Base-by-base conservation (phyloP, 2,888 invertebrate genomes). In the Pelosia muscerda region DNA sequence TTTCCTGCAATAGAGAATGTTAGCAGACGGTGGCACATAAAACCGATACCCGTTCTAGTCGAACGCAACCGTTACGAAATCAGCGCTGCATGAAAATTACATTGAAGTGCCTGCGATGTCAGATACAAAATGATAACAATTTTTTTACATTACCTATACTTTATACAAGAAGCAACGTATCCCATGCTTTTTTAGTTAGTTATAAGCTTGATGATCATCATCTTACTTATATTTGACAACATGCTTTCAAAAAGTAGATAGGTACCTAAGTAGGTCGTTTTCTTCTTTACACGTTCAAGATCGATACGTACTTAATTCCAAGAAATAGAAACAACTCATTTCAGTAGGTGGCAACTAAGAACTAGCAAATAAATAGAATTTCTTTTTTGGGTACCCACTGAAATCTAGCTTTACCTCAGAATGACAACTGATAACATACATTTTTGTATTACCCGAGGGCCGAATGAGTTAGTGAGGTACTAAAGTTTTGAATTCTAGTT, bases 51-150 rank as follows among this genome's bases (percentile, higher is more conserved):
- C 92, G 94, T 94, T 94, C 93, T 92, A 93, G 91, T 90, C 90
- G 91, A 92, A 85, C 92, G 93, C 93, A 93, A 92, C 94, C 93
- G 94, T 94, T 94, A 94, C 92, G 92, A 94, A 94, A 94, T 92
- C 93, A 91, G 84, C 88, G 91, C 92, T 91, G 91, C 93, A 93
- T 94, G 91, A 93, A 94, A 92, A 92, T 90, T 89, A 89, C 86
- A 86, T 83, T 83, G 82, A 80, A 83, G 81, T 80, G 82, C 81
- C 82, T 75, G 75, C 68, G 71, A 74, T 78, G 72, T 67, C 71
- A 69, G 74, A 81, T 82, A 78, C 68, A 64, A 61, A 72, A 70
- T 76, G 76, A 63, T 31, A 26, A 22, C 26, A 42, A 31, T 31
- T 19, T 19, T 38, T 38, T n/a, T n/a, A n/a, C n/a, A n/a, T n/a